Base-by-base conservation (phyloP, 30 jellyfish, hydroid and myxozoan genomes). In the Pelagia noctiluca region DNA sequence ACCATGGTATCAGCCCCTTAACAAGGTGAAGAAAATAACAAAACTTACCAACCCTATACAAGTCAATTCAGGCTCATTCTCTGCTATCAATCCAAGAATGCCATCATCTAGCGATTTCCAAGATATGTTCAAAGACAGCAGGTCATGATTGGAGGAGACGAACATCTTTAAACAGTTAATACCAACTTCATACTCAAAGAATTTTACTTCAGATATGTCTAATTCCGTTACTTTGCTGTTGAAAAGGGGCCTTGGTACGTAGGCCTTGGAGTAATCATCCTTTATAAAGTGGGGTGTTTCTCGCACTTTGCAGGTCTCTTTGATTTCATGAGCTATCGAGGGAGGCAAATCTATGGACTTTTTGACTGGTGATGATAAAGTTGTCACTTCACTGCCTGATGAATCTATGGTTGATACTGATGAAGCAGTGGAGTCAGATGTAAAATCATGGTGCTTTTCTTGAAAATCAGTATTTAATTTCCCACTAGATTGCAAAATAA, bases 121-220 rank as follows among this genome's bases (percentile, higher is more conserved):
- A 23, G 97, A 90, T 21, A 84, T 90, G 46, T 80, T 61, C 60
- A 90, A 72, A 0, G 86, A 26, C 35, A 38, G 52, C 61, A 90
- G 76, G 31, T 35, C 32, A 28, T 82, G 84, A 71, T 90, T 90
- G 7, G 92, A 32, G 12, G 50, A 32, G 18, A 84, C 83, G 65
- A 90, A 83, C 96, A 76, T 57, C 61, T 83, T 82, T 63, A 90
- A 26, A 68, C 95, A 90, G 24, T 50, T 60, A 37, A 11, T 57
- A 16, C 91, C 95, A 66, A 90, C 87, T 16, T 76, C 89, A 10
- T 46, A 46, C 47, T 90, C 90, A 62, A 60, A 76, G 68, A 83
- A 90, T 5, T 35, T 42, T 11, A 90, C 76, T 52, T 84, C 84
- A 2, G 95, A 81, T 37, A 90, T 90, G 64, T 90, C 97, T 2